Conservation (phyloP, 2,797 vertebrate genomes). For the Decapterus maruadsi region DNA sequence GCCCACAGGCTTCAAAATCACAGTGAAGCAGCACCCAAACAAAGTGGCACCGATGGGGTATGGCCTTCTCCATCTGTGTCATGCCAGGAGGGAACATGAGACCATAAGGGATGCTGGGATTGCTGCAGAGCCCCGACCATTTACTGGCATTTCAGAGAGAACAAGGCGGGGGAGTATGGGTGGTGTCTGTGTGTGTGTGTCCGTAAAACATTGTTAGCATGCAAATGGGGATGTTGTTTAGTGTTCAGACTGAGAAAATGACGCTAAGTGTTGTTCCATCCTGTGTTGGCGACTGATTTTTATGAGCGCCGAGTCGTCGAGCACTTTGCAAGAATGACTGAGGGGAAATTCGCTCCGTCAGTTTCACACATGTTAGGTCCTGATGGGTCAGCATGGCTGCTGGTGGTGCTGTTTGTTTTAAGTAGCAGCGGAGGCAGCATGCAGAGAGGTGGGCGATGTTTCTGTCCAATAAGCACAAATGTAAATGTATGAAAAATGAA, state of each 20-base stretch:
- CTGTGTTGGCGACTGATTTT: conserved; percentile 20
- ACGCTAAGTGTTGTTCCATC: conserved; percentile 24
- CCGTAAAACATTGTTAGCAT: conserved; percentile 41
- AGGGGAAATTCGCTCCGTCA: neutral
- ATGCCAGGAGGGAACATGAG: conserved; percentile 53
- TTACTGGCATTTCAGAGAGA: conserved; percentile 53
- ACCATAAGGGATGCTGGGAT: conserved; percentile 60
- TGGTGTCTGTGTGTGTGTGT: neutral
- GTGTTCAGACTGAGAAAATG: conserved; percentile 28
- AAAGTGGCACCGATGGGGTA: conserved; percentile 57
- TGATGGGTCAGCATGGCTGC: neutral
- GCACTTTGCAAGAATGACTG: neutral
- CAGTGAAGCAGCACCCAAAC: conserved; percentile 56
- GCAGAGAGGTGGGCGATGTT: neutral
- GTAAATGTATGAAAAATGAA: neutral
- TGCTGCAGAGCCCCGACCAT: conserved; percentile 44
- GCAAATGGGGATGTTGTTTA: conserved; percentile 41
- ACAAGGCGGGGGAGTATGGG: neutral
- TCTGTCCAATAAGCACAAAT: neutral
- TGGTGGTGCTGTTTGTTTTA: neutral
- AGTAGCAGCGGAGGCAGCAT: neutral
- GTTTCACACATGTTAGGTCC: neutral
- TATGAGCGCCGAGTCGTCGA: neutral
- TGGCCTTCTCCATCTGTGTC: conserved; percentile 60
- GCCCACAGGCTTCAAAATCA: conserved; percentile 62